phyloP scores from a whole-genome alignment of 2,888 invertebrate species.

The Drosophila maculinotata region DNA sequence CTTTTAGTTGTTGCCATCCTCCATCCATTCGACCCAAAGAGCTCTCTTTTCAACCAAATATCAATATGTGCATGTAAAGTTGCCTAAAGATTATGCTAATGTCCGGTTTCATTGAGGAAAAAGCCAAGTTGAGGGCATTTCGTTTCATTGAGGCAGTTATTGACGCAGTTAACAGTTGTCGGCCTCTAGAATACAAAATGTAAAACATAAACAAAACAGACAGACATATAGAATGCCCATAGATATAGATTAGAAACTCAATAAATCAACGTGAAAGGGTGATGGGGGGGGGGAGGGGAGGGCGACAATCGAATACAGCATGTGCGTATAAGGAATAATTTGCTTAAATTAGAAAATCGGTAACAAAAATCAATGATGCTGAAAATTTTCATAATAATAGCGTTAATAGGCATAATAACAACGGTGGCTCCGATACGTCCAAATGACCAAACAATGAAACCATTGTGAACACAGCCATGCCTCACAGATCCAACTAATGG shows the following conservation, averaged over 20 bases:
- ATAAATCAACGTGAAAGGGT: conserved; percentile 63
- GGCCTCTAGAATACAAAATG: conserved; percentile 18
- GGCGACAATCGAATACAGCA: not conserved
- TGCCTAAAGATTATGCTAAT: conserved; percentile 69
- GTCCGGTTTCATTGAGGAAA: conserved; percentile 76
- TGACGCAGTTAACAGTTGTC: conserved; percentile 74
- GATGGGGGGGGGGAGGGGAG: conserved; percentile 8
- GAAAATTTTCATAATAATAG: conserved; percentile 81
- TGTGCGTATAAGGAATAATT: conserved; percentile 64
- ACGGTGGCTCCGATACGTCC: conserved; percentile 38
- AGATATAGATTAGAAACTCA: conserved; percentile 46
- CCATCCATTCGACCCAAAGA: conserved; percentile 12
- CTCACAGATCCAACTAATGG: conserved; percentile 56
- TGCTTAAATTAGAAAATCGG: conserved; percentile 80
- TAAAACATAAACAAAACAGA: conserved; percentile 38
- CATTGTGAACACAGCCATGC: conserved; percentile 41
- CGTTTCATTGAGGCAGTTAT: conserved; percentile 59
- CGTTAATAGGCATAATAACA: conserved; percentile 77
- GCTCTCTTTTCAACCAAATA: conserved; percentile 43
- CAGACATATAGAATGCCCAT: conserved; percentile 40
- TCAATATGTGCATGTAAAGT: conserved; percentile 19
- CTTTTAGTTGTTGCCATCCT: too few relatives aligned
- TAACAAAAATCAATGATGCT: conserved; percentile 81
- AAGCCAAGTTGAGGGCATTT: conserved; percentile 64
- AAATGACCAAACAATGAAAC: conserved; percentile 53